Conservation (phyloP, 2,797 vertebrate species). For the Urosaurus nigricauda region DNA sequence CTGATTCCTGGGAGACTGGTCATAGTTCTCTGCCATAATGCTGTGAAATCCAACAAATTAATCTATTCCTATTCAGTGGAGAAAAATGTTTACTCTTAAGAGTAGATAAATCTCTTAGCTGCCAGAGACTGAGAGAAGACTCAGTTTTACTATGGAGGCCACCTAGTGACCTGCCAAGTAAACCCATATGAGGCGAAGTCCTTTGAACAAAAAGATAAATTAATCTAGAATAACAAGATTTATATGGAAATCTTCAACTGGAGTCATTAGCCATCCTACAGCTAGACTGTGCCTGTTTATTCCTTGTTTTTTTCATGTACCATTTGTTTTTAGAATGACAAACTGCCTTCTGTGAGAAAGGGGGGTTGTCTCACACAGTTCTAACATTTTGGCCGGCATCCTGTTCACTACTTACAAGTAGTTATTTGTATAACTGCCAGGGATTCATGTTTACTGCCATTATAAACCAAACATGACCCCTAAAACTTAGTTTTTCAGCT, state of each 20-base stretch:
- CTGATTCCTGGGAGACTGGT: neutral
- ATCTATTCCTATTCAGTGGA: neutral
- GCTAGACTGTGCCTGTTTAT: neutral
- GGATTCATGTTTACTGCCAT: no score
- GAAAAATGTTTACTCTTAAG: neutral
- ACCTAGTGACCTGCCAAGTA: neutral
- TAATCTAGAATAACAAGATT: neutral
- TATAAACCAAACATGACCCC: no score
- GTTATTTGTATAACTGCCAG: no score
- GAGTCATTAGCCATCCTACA: neutral
- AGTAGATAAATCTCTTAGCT: neutral
- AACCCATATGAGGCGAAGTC: neutral
- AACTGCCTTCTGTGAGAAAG: neutral
- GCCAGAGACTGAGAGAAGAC: neutral
- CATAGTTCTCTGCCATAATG: neutral
- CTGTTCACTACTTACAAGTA: no score
- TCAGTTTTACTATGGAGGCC: neutral
- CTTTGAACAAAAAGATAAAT: neutral
- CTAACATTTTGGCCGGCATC: neutral
- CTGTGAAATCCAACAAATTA: neutral
- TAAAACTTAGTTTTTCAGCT: no score
- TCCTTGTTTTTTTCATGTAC: neutral
- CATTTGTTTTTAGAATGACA: neutral
- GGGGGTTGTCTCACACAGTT: neutral
- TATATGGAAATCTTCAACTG: neutral